phyloP scores from a whole-genome alignment of 2,113 vertebrate species.

The Odontophorus gujanensis region DNA sequence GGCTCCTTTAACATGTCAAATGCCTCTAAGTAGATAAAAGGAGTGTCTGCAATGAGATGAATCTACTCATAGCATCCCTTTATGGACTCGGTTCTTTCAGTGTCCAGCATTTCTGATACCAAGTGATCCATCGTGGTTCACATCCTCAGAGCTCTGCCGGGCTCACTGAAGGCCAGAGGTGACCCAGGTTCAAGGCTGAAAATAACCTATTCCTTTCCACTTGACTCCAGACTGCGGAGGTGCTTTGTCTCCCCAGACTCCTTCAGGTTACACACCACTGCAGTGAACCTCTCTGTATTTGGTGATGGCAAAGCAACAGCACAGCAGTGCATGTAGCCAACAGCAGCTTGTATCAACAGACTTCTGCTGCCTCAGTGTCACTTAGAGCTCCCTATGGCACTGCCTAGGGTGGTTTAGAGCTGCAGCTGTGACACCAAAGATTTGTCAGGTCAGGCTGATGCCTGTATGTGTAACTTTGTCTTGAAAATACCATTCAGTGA shows the following conservation, averaged over 20 bases:
- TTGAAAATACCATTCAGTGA: not conserved
- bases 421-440: not conserved
- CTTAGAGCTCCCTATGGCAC: not conserved
- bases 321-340: fast-evolving
- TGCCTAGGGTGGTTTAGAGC: not conserved
- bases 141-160: not conserved
- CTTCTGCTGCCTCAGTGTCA: fast-evolving
- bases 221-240: not conserved
- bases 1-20: slow-evolving; percentile 31
- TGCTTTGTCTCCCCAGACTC: not conserved
- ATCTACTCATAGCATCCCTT: not conserved
- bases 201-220: not conserved
- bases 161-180: not conserved
- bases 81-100: not conserved
- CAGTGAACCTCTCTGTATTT: not conserved
- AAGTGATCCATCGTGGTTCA: not conserved
- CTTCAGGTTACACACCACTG: not conserved
- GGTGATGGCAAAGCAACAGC: fast-evolving
- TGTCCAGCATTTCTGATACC: slow-evolving; percentile 18
- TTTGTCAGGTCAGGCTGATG: not conserved
- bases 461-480: not conserved
- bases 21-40: slow-evolving; percentile 35
- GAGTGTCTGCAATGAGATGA: slow-evolving; percentile 9
- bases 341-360: not conserved
- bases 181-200: not conserved